Percentiles rank a stretch among this genome's conserved stretches.
Evolutionary conservation across 2,113 vertebrate genomes (phyloP).

Genomic region (Ochotona princeps): DNA sequence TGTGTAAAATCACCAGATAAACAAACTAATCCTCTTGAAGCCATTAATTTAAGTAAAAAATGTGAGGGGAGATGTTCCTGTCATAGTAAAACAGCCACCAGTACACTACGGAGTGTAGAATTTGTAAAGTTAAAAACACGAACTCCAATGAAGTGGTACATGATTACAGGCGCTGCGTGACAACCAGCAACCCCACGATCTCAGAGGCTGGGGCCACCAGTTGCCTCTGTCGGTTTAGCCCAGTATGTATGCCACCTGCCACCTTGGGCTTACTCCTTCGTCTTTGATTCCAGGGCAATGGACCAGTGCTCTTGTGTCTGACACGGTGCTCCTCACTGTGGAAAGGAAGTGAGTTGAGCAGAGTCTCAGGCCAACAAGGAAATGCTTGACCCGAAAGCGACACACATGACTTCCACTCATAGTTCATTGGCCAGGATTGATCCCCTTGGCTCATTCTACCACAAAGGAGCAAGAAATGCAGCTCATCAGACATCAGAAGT

Average conservation of each 20-base stretch:
- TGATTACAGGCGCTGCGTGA: neutral
- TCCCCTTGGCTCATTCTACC: neutral
- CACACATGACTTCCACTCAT: neutral
- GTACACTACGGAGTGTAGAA: neutral
- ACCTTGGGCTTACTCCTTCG: neutral
- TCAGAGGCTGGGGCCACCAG: neutral
- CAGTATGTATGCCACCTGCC: neutral
- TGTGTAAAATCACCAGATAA: conserved; percentile 7
- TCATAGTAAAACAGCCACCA: neutral
- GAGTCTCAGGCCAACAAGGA: neutral
- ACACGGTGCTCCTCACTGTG: neutral
- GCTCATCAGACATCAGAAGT: neutral
- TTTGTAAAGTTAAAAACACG: neutral
- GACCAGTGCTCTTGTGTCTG: neutral
- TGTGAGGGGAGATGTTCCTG: neutral
- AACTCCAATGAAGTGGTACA: neutral
- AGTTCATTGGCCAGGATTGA: neutral
- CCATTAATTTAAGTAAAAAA: neutral
- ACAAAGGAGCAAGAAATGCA: neutral
- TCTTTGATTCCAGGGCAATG: neutral
- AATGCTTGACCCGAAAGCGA: neutral
- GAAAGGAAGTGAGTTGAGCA: neutral
- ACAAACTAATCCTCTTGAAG: neutral
- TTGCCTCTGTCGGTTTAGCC: neutral
- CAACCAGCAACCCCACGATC: conserved; percentile 28